phyloP scores from a whole-genome alignment of 1,140 invertebrate species.

The Zaprionus vittiger region DNA sequence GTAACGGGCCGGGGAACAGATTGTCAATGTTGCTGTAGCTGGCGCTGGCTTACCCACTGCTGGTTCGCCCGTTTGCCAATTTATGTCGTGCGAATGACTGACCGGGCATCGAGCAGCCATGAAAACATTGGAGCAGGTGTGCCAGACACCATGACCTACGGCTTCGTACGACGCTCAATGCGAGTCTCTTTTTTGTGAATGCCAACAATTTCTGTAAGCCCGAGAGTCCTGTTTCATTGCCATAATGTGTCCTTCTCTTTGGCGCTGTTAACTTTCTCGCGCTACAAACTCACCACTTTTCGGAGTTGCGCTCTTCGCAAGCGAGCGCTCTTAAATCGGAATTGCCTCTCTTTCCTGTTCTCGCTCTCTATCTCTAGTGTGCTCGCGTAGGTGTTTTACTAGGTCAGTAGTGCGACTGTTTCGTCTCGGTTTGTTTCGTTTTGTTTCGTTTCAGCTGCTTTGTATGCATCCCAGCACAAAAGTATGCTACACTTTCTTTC shows the following conservation, averaged over 20 bases:
- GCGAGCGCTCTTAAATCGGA: slow-evolving; percentile 50
- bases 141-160: slow-evolving; percentile 45
- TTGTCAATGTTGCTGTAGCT: slow-evolving; percentile 25
- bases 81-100: slow-evolving; percentile 35
- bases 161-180: slow-evolving; percentile 11
- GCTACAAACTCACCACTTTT: slow-evolving; percentile 64
- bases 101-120: slow-evolving; percentile 39
- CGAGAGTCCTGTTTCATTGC: slow-evolving; percentile 23
- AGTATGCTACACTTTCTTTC: slow-evolving; percentile 61
- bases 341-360: background rate
- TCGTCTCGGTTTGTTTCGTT: slow-evolving; percentile 32
- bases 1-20: slow-evolving; percentile 52
- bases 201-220: background rate
- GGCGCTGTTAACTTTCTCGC: slow-evolving; percentile 54
- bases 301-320: slow-evolving; percentile 63
- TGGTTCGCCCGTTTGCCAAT: slow-evolving; percentile 13
- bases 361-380: background rate
- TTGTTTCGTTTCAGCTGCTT: slow-evolving; percentile 37
- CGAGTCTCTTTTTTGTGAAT: background rate
- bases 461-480: slow-evolving; percentile 51
- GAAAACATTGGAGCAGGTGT: slow-evolving; percentile 32
- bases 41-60: background rate
- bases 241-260: slow-evolving; percentile 43
- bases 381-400: slow-evolving; percentile 27
- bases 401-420: slow-evolving; percentile 72